Evolutionary conservation across 2,888 invertebrate genomes (phyloP).

Genomic region (Dyspetes luteomarginatus): DNA sequence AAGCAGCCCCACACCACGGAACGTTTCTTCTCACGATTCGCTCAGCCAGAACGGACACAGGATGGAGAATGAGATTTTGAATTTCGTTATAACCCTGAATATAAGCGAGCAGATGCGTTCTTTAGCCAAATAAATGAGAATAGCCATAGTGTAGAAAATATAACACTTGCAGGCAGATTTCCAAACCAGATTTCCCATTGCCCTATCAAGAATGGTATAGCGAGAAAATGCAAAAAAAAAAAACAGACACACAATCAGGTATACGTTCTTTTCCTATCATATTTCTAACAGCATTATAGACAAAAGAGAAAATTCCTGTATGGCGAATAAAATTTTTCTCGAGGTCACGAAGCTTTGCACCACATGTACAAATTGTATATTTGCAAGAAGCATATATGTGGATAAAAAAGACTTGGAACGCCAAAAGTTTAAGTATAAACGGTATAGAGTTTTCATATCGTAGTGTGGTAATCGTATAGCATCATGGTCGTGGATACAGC

Average conservation of each 20-base stretch:
- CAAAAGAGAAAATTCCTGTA: background rate
- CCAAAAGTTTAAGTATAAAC: slow-evolving; percentile 12
- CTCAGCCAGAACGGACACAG: slow-evolving; percentile 48
- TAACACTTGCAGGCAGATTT: background rate
- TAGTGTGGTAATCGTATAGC: slow-evolving; percentile 16
- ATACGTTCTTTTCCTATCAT: background rate
- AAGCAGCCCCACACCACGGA: slow-evolving; percentile 17
- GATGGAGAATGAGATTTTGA: slow-evolving; percentile 73
- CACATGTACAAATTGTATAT: background rate
- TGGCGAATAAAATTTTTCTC: background rate
- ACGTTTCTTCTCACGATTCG: slow-evolving; percentile 39
- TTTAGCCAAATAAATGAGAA: background rate
- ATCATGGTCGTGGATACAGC: background rate
- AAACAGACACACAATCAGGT: background rate
- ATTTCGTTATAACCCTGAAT: slow-evolving; percentile 72
- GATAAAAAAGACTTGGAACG: slow-evolving; percentile 24
- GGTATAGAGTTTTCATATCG: background rate
- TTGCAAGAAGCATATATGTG: background rate
- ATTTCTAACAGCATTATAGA: background rate
- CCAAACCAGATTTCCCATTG: background rate
- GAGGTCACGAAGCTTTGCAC: background rate
- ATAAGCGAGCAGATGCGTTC: slow-evolving; percentile 7
- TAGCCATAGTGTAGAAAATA: background rate
- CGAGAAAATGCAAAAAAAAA: background rate
- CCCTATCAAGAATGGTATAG: background rate